Evolutionary conservation across 2,888 invertebrate genomes (phyloP), one percentile per base, ranked within the genome.

Genomic region (Acronicta psi): DNA sequence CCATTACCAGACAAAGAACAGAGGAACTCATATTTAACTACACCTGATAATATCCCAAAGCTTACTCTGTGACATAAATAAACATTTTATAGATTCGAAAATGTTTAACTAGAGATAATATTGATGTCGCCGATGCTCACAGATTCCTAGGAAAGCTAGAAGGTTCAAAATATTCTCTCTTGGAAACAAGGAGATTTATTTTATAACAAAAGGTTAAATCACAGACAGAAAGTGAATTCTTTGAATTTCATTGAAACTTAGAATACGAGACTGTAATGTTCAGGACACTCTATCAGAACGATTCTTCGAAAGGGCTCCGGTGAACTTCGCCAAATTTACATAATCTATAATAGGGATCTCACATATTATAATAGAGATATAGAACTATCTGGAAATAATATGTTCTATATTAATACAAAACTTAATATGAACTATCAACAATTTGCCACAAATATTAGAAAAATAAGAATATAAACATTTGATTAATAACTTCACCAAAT

Each of bases 201-300:
- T 0, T 29, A 3, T 29, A 29, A 11, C 29, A 29, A 29, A 25
- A 29, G 11, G 2, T 11, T 29, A 29, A 29, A 29, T 29, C 29
- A 29, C 29, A 29, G 29, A 3, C 29, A 11, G 29, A 25, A 9
- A 25, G 29, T 25, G 31, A 46, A 55, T 55, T 54, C 40, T 41
- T 36, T 51, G 49, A 55, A 67, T 65, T 67, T 65, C 65, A 65
- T 67, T 38, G 49, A 23, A 46, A 61, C 29, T 50, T 36, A 46
- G 50, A 50, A 60, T 38, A 53, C 23, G 44, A 11, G 25, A 60
- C 54, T 65, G 68, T 65, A n/a, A n/a, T n/a, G 49, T 65, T 54
- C 41, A 8, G 10, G 25, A n/a, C n/a, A 7, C 7, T 11, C n/a
- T 34, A 34, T 34, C 29, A 38, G 25, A 34, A 45, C 29, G 18